These are phyloP conservation scores for Petrocephalus microphthalmus DNA, from an alignment of 2,113 vertebrate species.

Conservation along the genomic window DNA sequence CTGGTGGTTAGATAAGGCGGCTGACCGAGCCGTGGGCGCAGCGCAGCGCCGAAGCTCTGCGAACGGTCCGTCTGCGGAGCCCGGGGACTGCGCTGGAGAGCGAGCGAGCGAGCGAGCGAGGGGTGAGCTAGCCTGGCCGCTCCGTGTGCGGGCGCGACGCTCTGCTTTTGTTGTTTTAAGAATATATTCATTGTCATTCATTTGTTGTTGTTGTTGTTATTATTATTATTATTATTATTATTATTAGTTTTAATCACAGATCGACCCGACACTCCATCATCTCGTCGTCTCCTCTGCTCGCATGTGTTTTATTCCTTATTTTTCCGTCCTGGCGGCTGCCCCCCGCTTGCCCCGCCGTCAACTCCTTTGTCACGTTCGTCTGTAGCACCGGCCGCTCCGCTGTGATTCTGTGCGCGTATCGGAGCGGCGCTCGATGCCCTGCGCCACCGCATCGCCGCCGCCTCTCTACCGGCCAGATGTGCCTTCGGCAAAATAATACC, in stretches of 20 bases:
- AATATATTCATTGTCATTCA: not conserved
- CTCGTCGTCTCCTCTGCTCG: not conserved
- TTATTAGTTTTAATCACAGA: not conserved
- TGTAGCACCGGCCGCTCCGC: not conserved
- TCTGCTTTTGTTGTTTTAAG: not conserved
- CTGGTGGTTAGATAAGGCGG: constrained; percentile 1
- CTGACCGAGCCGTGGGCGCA: not conserved
- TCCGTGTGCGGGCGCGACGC: not conserved
- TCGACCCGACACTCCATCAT: not conserved
- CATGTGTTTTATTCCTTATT: not conserved
- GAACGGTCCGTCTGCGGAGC: constrained; percentile 33
- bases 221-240: not conserved
- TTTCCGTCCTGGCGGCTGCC: not conserved
- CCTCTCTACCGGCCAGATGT: not conserved
- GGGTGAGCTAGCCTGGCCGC: not conserved
- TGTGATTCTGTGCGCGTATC: not conserved
- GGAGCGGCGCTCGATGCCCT: not conserved
- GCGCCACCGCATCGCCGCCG: not conserved
- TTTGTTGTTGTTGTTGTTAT: not conserved
- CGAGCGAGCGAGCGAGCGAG: constrained; percentile 22
- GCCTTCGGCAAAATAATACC: not conserved
- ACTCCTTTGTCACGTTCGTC: not conserved
- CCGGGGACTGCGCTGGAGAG: constrained; percentile 48
- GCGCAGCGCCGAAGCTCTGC: not conserved
- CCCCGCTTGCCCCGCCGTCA: not conserved